Percentiles rank a stretch among this genome's conserved stretches.
These are phyloP conservation scores for Chorisops tibialis DNA, from an alignment of 2,888 invertebrate genomes.

Conservation along the genomic window DNA sequence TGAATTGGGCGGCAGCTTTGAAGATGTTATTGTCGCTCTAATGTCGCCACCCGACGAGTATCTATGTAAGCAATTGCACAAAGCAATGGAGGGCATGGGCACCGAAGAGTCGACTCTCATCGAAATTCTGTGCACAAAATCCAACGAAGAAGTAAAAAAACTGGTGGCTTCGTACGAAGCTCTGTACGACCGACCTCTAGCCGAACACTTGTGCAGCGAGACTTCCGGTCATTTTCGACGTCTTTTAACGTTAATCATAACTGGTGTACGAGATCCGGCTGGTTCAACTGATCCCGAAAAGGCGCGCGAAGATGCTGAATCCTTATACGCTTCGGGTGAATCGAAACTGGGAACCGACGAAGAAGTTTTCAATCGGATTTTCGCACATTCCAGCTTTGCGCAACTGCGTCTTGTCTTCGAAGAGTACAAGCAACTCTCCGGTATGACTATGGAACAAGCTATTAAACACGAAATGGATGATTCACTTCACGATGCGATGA, in stretches of 20 bases:
- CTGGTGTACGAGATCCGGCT: slow-evolving; percentile 63
- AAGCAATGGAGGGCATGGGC: slow-evolving; percentile 70
- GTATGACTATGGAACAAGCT: slow-evolving; percentile 67
- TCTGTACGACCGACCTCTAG: slow-evolving; percentile 63
- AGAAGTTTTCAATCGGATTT: slow-evolving; percentile 64
- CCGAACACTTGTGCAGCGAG: slow-evolving; percentile 71
- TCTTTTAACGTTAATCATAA: slow-evolving; percentile 67
- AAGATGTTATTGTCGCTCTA: slow-evolving; percentile 67
- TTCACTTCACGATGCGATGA: slow-evolving; percentile 58
- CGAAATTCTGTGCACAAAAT: slow-evolving; percentile 69
- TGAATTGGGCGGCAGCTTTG: slow-evolving; percentile 72
- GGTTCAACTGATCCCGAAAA: slow-evolving; percentile 59
- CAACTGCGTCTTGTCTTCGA: slow-evolving; percentile 67
- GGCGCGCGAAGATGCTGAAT: slow-evolving; percentile 68
- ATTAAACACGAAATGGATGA: slow-evolving; percentile 63
- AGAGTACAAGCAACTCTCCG: slow-evolving; percentile 66
- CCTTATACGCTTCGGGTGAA: slow-evolving; percentile 65
- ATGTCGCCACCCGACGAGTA: slow-evolving; percentile 66
- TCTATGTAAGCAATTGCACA: slow-evolving; percentile 67
- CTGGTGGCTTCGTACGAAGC: slow-evolving; percentile 62
- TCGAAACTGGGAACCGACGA: slow-evolving; percentile 68
- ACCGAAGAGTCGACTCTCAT: slow-evolving; percentile 71
- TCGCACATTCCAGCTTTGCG: slow-evolving; percentile 69
- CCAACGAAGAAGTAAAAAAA: slow-evolving; percentile 62
- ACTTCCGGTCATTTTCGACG: slow-evolving; percentile 74